Evolutionary conservation across 2,797 vertebrate species (phyloP), one percentile per base, ranked within the genome.

Genomic region (Chelon auratus): DNA sequence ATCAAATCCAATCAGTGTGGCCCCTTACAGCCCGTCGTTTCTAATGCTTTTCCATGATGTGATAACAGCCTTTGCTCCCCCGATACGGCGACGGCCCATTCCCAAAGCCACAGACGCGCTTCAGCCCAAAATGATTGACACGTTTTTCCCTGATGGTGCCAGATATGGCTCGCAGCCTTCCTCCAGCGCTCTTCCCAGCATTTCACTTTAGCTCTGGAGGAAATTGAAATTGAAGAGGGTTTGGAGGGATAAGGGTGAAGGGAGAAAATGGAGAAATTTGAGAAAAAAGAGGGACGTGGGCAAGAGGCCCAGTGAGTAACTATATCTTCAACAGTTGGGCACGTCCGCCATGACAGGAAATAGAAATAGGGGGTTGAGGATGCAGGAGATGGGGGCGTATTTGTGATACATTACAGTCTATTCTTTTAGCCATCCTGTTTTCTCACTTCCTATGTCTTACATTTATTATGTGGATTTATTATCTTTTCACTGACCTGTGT

Each of bases 141-240:
- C 87, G 86, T 91, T 92, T 87, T 90, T 79, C 80, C 84, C 80
- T 68, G 84, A 91, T 91, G 87, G 76, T 85, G 82, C 76, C 81
- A 84, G 87, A 90, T 90, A 87, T 75, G 77, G 72, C 73, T 68
- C 12, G 3, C 76, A 80, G 74, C 67, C 78, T 72, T 78, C 77
- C 76, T 68, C 73, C 70, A 45, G 58, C n/a, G 12, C 77, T 82
- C 62, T 83, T 77, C 59, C 74, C 57, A 66, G 75, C 68, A 53
- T 90, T 87, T 81, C 72, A 67, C 67, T 87, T 80, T 48, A 65
- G 45, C 74, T 83, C 9, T 9, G 43, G 62, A 81, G 75, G 72
- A 89, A 88, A 92, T 86, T 82, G 83, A 91, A 89, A 89, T 79
- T 62, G 84, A 88, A 75, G 84, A 78, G 68, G 78, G 67, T 69